Evolutionary conservation across 2,888 invertebrate genomes (phyloP).

Genomic region (Drosophila limbata): DNA sequence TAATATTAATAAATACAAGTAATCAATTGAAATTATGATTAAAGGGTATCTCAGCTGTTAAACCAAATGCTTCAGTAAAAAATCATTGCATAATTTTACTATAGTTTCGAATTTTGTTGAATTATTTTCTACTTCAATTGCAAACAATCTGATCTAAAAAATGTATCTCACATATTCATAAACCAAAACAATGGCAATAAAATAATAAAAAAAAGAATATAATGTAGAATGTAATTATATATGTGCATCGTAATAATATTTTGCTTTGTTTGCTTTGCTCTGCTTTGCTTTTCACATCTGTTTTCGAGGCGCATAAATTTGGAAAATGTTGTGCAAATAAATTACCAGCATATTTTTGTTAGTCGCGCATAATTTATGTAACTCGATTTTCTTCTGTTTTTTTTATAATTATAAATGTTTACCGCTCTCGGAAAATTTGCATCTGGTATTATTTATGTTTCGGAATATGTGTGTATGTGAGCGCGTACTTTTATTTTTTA

Average conservation of each 20-base stretch:
- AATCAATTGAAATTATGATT: neutral
- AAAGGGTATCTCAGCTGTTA: neutral
- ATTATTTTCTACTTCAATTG: neutral
- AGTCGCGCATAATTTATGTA: constrained; percentile 50
- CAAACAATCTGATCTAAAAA: neutral
- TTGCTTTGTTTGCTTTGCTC: constrained; percentile 18
- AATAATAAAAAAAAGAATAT: constrained; percentile 13
- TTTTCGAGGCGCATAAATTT: constrained; percentile 47
- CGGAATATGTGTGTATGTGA: constrained; percentile 5
- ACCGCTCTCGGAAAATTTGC: constrained; percentile 17
- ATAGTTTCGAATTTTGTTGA: neutral
- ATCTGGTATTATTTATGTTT: constrained; percentile 46
- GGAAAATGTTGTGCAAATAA: constrained; percentile 57
- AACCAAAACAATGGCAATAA: constrained; percentile 18
- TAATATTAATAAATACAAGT: neutral
- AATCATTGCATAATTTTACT: neutral
- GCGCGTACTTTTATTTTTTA: neutral
- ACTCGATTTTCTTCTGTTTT: constrained; percentile 27
- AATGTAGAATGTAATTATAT: constrained; percentile 20
- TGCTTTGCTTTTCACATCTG: constrained; percentile 43
- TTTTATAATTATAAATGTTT: constrained; percentile 51
- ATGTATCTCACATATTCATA: constrained; percentile 14
- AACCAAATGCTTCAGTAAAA: neutral
- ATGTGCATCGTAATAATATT: constrained; percentile 27
- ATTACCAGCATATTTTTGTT: constrained; percentile 51